Conservation (phyloP, 2,113 vertebrate species). For the Andinoacara biseriatus region DNA sequence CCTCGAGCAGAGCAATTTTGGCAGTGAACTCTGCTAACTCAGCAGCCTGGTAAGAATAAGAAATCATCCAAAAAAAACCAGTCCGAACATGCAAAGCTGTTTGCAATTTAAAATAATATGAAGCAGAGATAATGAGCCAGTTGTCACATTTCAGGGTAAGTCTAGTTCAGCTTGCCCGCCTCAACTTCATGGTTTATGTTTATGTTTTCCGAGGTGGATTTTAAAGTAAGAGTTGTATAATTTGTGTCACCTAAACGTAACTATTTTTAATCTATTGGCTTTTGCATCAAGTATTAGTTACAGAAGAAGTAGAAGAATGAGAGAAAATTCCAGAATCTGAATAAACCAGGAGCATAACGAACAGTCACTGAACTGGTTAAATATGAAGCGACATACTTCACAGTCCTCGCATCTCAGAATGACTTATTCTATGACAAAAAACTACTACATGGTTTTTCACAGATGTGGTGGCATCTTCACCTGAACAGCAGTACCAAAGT, state of each 20-base stretch:
- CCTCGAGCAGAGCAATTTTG: constrained; percentile 94
- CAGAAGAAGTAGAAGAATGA: not conserved
- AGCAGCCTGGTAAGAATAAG: constrained; percentile 82
- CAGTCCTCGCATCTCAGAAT: not conserved
- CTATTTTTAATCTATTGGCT: not conserved
- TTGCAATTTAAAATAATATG: not conserved
- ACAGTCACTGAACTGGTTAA: not conserved
- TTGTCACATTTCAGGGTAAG: not conserved
- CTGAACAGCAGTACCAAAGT: not conserved
- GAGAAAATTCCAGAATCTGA: not conserved
- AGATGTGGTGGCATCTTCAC: not conserved
- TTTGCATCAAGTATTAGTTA: not conserved
- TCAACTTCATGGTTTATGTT: not conserved
- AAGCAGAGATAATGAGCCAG: not conserved
- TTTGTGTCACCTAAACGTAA: too few relatives aligned
- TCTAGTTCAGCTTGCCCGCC: not conserved
- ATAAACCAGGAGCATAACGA: not conserved
- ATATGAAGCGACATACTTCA: not conserved
- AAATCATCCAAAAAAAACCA: not conserved
- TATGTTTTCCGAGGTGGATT: too few relatives aligned
- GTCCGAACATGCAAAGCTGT: not conserved
- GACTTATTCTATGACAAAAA: not conserved
- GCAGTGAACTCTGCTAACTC: constrained; percentile 98
- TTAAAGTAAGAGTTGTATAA: too few relatives aligned
- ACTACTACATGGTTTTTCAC: not conserved